These are phyloP conservation scores for Netelia fuscicornis DNA, from an alignment of 2,888 invertebrate genomes.

Conservation along the genomic window DNA sequence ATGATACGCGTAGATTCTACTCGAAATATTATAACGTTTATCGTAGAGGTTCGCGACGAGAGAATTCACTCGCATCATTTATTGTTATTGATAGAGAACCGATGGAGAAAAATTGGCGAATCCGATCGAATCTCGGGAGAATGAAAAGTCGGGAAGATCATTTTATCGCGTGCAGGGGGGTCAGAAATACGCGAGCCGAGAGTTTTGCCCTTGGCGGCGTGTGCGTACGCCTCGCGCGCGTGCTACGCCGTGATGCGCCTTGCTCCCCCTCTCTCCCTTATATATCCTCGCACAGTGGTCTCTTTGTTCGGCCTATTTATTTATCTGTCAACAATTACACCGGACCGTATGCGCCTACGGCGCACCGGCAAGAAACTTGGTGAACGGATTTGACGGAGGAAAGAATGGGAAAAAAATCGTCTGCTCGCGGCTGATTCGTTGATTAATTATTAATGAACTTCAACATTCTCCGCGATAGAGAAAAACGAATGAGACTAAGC, in stretches of 20 bases:
- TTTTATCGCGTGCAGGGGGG: constrained; percentile 20
- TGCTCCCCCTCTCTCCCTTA: constrained; percentile 24
- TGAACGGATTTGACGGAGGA: constrained; percentile 62
- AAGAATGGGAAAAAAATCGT: constrained; percentile 52
- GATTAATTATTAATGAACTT: constrained; percentile 68
- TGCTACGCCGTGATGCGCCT: constrained; percentile 71
- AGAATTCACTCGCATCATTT: constrained; percentile 7
- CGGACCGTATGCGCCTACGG: constrained; percentile 71
- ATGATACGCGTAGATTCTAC: constrained; percentile 20
- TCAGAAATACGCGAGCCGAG: constrained; percentile 35
- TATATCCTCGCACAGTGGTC: constrained; percentile 74
- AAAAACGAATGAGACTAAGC: background rate
- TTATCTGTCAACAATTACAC: constrained; percentile 83
- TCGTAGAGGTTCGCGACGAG: background rate
- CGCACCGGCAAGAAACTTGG: constrained; percentile 74
- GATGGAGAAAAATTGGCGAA: background rate
- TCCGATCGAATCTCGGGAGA: background rate
- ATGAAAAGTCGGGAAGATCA: constrained; percentile 28
- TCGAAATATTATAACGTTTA: background rate
- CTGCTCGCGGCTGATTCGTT: constrained; percentile 58
- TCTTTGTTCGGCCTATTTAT: constrained; percentile 82
- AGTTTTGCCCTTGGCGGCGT: constrained; percentile 76
- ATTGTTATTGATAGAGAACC: constrained; percentile 8
- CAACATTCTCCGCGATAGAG: background rate
- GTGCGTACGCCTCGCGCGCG: constrained; percentile 74